Evolutionary conservation across 2,113 vertebrate genomes (phyloP).

Genomic region (Heptranchias perlo): DNA sequence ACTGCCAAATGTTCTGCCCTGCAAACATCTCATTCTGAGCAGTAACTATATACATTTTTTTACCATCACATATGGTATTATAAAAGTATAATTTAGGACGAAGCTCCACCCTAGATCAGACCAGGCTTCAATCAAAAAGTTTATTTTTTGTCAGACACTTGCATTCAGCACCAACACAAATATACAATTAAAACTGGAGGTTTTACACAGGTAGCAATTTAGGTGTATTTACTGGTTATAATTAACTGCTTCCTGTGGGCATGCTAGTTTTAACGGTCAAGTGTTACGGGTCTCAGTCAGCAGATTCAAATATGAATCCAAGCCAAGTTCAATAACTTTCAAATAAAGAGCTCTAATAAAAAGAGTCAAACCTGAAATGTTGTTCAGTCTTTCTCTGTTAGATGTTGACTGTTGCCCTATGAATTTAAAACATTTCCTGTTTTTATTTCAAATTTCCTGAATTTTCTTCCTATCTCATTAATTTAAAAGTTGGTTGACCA

Average conservation of each 20-base stretch:
- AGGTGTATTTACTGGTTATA: neutral
- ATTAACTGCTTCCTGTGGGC: neutral
- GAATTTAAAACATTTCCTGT: neutral
- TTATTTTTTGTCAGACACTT: constrained; percentile 1
- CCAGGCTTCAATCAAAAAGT: neutral
- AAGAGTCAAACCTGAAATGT: neutral
- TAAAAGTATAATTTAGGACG: neutral
- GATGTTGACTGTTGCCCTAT: neutral
- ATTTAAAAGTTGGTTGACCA: neutral
- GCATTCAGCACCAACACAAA: neutral
- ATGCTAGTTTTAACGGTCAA: neutral
- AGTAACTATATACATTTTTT: neutral
- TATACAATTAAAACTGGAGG: neutral
- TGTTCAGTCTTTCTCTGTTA: neutral
- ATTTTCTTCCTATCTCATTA: neutral
- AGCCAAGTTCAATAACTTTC: neutral
- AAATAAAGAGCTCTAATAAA: neutral
- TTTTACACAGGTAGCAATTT: constrained; percentile 13
- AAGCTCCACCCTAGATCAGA: neutral
- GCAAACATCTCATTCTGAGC: neutral
- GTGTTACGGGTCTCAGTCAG: neutral
- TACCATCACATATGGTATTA: neutral
- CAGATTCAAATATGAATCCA: neutral
- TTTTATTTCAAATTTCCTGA: neutral
- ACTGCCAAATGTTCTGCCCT: neutral